Evolutionary conservation across 2,797 vertebrate species (phyloP).

Genomic region (Sebastes reedi): DNA sequence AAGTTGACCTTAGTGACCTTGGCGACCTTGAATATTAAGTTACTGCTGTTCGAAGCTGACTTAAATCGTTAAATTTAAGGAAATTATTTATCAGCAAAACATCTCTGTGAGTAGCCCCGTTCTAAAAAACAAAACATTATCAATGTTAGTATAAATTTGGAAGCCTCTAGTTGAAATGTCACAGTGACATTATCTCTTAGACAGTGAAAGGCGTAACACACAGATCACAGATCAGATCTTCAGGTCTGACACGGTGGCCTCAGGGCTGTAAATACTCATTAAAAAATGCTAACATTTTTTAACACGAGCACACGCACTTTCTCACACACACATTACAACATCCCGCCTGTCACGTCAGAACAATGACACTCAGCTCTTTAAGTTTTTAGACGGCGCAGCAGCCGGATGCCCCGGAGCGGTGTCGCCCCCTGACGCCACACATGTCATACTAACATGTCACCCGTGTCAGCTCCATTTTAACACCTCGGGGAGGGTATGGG

Average conservation of each 20-base stretch:
- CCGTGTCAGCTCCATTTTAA: slow-evolving; percentile 58
- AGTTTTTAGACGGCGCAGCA: slow-evolving; percentile 16
- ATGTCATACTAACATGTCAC: slow-evolving; percentile 63
- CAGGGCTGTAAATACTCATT: slow-evolving; percentile 14
- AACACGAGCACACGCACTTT: neutral
- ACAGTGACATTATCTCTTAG: slow-evolving; percentile 7
- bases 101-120: neutral
- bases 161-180: neutral
- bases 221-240: slow-evolving; percentile 22
- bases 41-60: neutral
- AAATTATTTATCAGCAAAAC: neutral
- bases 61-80: neutral
- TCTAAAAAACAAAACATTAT: neutral
- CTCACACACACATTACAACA: slow-evolving; percentile 8
- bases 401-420: slow-evolving; percentile 29
- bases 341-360: slow-evolving; percentile 25
- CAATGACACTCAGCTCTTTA: slow-evolving; percentile 30
- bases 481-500: slow-evolving; percentile 53
- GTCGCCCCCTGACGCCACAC: slow-evolving; percentile 57
- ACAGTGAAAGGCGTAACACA: neutral
- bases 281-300: neutral
- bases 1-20: neutral
- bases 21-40: neutral
- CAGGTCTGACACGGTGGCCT: slow-evolving; percentile 1
- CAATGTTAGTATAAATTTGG: neutral